Conservation (phyloP, 2,113 vertebrate species). For the Anolis carolinensis region DNA sequence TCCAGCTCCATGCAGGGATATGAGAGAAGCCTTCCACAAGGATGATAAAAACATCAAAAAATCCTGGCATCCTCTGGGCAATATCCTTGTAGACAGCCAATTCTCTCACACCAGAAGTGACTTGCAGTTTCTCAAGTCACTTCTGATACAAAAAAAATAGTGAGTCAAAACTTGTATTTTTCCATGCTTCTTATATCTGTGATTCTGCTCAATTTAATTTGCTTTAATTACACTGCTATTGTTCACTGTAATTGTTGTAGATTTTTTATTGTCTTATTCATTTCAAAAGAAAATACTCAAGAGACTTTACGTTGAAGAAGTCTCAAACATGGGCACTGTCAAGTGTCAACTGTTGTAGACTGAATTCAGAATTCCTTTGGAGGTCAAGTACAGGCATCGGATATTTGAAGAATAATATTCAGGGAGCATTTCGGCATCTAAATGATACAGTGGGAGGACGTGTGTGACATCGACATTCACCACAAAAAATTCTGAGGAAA, state of each 20-base stretch:
- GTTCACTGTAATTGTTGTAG: not conserved
- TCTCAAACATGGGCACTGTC: not conserved
- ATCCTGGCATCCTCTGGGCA: too few species aligned
- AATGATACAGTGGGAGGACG: not conserved
- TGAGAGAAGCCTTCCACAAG: too few species aligned
- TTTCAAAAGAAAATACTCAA: not conserved
- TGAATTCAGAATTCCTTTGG: not conserved
- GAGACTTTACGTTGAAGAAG: not conserved
- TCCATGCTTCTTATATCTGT: not conserved
- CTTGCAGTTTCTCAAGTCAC: too few species aligned
- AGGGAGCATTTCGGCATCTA: not conserved
- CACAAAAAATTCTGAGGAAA: not conserved
- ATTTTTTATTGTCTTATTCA: not conserved
- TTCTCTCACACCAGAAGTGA: too few species aligned
- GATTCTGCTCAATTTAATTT: not conserved
- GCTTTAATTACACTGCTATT: not conserved
- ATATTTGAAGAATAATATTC: not conserved
- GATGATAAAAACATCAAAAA: too few species aligned
- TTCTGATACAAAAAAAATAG: too few species aligned
- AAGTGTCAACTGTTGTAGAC: too few species aligned
- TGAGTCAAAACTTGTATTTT: not conserved
- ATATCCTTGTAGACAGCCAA: too few species aligned
- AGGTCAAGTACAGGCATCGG: not conserved
- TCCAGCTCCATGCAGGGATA: too few species aligned
- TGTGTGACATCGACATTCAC: not conserved